Conservation (phyloP, 2,888 invertebrate genomes). For the Orthonevra nobilis region DNA sequence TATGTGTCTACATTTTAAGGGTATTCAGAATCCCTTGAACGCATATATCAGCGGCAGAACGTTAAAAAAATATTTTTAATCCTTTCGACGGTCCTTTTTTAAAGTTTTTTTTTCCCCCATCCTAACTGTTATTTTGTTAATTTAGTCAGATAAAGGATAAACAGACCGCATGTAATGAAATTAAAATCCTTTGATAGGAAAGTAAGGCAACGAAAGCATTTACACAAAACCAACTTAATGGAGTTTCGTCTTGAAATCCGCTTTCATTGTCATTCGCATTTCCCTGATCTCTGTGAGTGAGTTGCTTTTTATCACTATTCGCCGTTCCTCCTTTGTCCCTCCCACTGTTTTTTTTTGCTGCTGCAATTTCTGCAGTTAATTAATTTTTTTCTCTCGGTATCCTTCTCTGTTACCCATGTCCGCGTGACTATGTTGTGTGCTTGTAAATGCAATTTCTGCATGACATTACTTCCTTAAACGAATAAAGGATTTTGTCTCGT, state of each 20-base stretch:
- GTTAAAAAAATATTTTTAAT: too few relatives aligned
- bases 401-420: slow-evolving; percentile 11
- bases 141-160: slow-evolving; percentile 55
- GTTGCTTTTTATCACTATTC: background rate
- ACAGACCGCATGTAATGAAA: slow-evolving; percentile 67
- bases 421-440: slow-evolving; percentile 19
- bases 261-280: slow-evolving; percentile 61
- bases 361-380: slow-evolving; percentile 64
- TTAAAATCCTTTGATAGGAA: slow-evolving; percentile 63
- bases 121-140: too few relatives aligned
- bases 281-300: slow-evolving; percentile 29
- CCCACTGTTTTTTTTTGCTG: background rate
- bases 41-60: too few relatives aligned
- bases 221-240: slow-evolving; percentile 67
- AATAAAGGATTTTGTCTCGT: slow-evolving; percentile 53
- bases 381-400: slow-evolving; percentile 37
- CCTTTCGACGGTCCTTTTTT: too few relatives aligned
- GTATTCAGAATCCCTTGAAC: too few relatives aligned
- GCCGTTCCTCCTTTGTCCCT: background rate
- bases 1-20: too few relatives aligned
- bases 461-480: slow-evolving; percentile 49
- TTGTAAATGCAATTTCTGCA: slow-evolving; percentile 67
- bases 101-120: too few relatives aligned
- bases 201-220: slow-evolving; percentile 48
- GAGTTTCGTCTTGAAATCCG: slow-evolving; percentile 61